These are phyloP conservation scores for Poecilia gillii DNA, from an alignment of 2,797 vertebrate species.

Conservation along the genomic window DNA sequence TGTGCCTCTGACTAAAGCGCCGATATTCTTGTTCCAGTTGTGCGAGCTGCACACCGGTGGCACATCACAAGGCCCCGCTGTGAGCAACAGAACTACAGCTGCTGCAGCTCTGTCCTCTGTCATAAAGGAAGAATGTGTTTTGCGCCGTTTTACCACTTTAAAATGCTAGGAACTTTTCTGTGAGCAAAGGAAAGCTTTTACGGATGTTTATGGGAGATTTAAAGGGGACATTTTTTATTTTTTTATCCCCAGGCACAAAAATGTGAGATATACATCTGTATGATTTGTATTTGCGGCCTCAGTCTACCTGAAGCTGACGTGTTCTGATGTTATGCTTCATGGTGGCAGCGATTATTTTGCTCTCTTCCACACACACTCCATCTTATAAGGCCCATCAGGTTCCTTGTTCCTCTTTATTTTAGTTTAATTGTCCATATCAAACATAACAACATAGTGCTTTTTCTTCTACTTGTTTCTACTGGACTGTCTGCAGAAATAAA, in stretches of 20 bases:
- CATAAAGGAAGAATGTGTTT: not conserved
- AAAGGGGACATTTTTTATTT: not conserved
- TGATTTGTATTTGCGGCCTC: not conserved
- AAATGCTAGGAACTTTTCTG: not conserved
- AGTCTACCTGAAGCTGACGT: not conserved
- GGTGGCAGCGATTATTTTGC: not conserved
- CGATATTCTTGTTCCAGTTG: conserved; percentile 32
- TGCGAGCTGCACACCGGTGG: conserved; percentile 21
- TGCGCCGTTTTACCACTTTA: not conserved
- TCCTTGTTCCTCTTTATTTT: not conserved
- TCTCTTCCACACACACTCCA: not conserved
- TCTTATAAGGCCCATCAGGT: not conserved
- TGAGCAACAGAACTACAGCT: conserved; percentile 19
- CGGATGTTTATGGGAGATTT: not conserved
- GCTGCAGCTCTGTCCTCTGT: not conserved
- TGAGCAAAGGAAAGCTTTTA: not conserved
- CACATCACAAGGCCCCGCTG: conserved; percentile 39
- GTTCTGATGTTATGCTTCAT: not conserved
- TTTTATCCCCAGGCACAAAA: not conserved
- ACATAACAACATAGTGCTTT: not conserved
- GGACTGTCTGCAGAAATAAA: not conserved
- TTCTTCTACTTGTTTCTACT: not conserved
- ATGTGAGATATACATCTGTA: not conserved
- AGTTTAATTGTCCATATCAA: not conserved
- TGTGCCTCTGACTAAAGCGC: conserved; percentile 13